Evolutionary conservation across 2,888 invertebrate genomes (phyloP), one percentile per base, ranked within the genome.

Genomic region (Drosophila setosimentum): DNA sequence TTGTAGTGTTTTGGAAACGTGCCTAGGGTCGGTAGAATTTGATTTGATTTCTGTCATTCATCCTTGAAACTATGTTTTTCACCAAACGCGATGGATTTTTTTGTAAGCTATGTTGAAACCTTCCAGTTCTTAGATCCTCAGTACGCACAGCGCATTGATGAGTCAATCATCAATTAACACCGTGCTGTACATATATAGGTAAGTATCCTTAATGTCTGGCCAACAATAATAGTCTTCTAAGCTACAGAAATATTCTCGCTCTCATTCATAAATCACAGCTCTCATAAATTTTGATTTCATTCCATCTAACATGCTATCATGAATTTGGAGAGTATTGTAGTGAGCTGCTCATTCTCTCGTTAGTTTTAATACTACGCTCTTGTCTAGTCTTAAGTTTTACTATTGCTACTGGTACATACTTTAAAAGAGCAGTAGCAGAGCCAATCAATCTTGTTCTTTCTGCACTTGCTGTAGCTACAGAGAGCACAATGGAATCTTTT

Each of bases 391-490:
- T 4, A n/a, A 10, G 40, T 10, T 40, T n/a, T 40, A n/a, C 4
- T 10, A 40, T 40, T 40, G 10, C n/a, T 40, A 11, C n/a, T n/a
- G n/a, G 10, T 40, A 40, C n/a, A 40, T n/a, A 10, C n/a, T n/a
- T n/a, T 4, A n/a, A n/a, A 10, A 40, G 40, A 40, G 10, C 40
- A 10, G n/a, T 40, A n/a, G 40, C 40, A n/a, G n/a, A 40, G 40
- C n/a, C 40, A 10, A n/a, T 10, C 40, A 40, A 40, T 40, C 40
- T 11, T 40, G 40, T 11, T 40, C 4, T n/a, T 10, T 40, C n/a
- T n/a, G 40, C 40, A 40, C n/a, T n/a, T n/a, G n/a, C n/a, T 40
- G n/a, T 40, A 40, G n/a, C 40, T n/a, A 40, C 40, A 40, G 40
- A 40, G 40, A 40, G 40, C n/a, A 40, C 16, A 16, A 35, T 16